Percentiles rank a stretch among this genome's conserved stretches.
phyloP scores from a whole-genome alignment of 2,888 invertebrate species.

The Leucoma salicis region DNA sequence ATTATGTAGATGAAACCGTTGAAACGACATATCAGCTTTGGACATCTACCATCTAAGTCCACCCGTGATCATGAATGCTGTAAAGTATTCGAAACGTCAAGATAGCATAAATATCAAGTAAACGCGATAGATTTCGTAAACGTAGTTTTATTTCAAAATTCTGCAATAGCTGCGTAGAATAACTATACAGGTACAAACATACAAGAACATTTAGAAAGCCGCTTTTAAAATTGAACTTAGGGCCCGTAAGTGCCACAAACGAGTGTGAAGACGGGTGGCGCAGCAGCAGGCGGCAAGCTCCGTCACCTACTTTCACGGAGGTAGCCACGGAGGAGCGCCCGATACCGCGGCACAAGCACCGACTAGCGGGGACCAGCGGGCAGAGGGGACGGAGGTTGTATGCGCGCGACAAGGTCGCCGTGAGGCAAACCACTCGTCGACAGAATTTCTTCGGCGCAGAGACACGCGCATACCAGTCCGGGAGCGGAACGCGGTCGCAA shows the following conservation, averaged over 20 bases:
- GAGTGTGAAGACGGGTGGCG: constrained; percentile 50
- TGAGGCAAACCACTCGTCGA: constrained; percentile 80
- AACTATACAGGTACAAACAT: constrained; percentile 31
- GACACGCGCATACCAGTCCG: constrained; percentile 68
- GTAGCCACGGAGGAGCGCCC: constrained; percentile 50
- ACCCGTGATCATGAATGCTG: no score
- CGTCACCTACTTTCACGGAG: constrained; percentile 76
- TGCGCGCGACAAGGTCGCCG: constrained; percentile 72
- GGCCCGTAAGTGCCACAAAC: constrained; percentile 49
- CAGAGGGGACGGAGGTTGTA: constrained; percentile 43
- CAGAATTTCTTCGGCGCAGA: constrained; percentile 74
- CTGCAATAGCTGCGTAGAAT: constrained; percentile 22
- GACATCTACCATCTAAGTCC: no score
- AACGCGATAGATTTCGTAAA: no score
- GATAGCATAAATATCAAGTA: no score
- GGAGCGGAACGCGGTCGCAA: constrained; percentile 73
- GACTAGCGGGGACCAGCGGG: constrained; percentile 33
- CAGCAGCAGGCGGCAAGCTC: constrained; percentile 42
- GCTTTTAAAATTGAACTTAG: constrained; percentile 56
- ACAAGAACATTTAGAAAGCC: constrained; percentile 66
- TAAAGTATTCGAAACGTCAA: no score
- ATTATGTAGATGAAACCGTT: no score
- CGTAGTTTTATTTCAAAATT: no score
- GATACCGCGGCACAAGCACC: constrained; percentile 26
- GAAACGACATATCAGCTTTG: no score